These are phyloP conservation scores for Aphyosemion australe DNA, from an alignment of 2,113 vertebrate species.

Conservation along the genomic window DNA sequence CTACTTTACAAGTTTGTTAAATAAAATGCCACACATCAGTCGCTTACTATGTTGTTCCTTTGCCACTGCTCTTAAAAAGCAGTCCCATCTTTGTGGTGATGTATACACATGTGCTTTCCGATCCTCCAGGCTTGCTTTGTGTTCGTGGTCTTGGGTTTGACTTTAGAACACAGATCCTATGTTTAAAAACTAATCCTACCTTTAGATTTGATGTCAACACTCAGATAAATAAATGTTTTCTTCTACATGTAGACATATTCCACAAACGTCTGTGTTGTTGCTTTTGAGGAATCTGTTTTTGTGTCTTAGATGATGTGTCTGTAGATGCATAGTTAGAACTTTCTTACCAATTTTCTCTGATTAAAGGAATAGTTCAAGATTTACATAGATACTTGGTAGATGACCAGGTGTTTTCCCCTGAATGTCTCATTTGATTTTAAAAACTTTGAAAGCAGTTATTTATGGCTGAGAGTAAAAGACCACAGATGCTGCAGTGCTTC, in stretches of 20 bases:
- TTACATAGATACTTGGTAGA: not conserved
- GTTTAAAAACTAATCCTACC: not conserved
- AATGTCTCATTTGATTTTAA: not conserved
- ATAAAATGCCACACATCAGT: slow-evolving; percentile 12
- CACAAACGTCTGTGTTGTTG: not conserved
- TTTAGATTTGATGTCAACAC: no score
- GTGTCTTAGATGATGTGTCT: not conserved
- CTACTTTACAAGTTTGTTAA: slow-evolving; percentile 72
- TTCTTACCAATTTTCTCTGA: not conserved
- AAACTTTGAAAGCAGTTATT: not conserved
- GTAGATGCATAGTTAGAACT: not conserved
- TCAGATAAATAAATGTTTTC: no score
- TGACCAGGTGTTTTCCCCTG: not conserved
- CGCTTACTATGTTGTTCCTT: slow-evolving; percentile 13
- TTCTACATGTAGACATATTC: no score
- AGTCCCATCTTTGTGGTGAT: not conserved
- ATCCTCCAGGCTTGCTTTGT: not conserved
- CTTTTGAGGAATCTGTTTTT: not conserved
- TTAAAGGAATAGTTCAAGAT: not conserved
- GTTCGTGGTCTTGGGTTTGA: not conserved
- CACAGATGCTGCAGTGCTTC: no score
- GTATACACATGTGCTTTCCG: not conserved
- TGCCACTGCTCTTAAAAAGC: not conserved
- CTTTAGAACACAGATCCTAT: not conserved
- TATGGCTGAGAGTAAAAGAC: not conserved